phyloP scores from a whole-genome alignment of 2,888 invertebrate species.

The Salpingus planirostris region DNA sequence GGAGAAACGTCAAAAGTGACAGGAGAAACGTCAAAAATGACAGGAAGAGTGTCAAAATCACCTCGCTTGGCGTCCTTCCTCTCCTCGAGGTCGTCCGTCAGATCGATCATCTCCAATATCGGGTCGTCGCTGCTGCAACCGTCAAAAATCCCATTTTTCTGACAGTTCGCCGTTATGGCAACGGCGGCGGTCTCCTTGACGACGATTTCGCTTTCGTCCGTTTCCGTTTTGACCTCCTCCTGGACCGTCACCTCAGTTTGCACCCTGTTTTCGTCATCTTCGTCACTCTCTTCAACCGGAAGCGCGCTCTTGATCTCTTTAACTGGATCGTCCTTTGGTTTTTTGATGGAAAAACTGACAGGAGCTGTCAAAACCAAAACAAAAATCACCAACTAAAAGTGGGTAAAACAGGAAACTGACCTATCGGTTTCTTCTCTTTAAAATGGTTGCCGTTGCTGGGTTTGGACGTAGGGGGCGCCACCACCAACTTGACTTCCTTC shows the following conservation, averaged over 20 bases:
- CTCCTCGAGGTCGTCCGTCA: slow-evolving; percentile 50
- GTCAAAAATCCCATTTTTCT: slow-evolving; percentile 28
- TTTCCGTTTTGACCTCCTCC: not conserved
- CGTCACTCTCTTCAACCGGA: slow-evolving; percentile 68
- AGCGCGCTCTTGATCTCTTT: slow-evolving; percentile 58
- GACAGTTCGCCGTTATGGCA: slow-evolving; percentile 1
- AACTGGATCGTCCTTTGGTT: slow-evolving; percentile 53
- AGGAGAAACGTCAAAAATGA: too few species aligned
- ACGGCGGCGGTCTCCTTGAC: slow-evolving; percentile 1
- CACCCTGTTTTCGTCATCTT: slow-evolving; percentile 43
- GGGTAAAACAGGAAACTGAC: slow-evolving; percentile 23
- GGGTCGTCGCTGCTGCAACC: slow-evolving; percentile 40
- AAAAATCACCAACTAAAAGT: too few species aligned
- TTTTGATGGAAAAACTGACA: slow-evolving; percentile 79
- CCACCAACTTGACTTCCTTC: too few species aligned
- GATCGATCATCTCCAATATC: slow-evolving; percentile 49
- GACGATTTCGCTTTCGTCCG: slow-evolving; percentile 1
- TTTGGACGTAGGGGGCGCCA: too few species aligned
- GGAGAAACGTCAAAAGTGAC: too few species aligned
- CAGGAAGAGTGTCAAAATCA: too few species aligned
- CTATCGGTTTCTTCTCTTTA: slow-evolving; percentile 36
- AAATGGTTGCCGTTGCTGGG: slow-evolving; percentile 6
- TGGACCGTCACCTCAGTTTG: slow-evolving; percentile 2
- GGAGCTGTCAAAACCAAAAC: slow-evolving; percentile 45
- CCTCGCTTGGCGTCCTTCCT: slow-evolving; percentile 36